Percentiles rank a stretch among this genome's conserved stretches.
phyloP scores from a whole-genome alignment of 2,888 invertebrate genomes.

The Epirrita christyi region DNA sequence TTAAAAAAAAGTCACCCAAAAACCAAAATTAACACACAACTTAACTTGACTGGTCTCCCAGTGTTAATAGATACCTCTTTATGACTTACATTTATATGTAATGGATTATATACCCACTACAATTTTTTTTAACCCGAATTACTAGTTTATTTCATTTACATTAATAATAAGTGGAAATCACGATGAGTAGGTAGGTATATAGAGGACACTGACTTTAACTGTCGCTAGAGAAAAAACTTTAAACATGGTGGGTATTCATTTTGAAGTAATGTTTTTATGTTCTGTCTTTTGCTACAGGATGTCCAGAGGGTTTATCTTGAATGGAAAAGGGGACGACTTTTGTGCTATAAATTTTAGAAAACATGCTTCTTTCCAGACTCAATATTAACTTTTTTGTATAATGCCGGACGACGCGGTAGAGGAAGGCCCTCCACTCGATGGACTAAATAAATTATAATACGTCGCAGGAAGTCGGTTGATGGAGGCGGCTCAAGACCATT shows the following conservation, averaged over 20 bases:
- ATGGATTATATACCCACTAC: slow-evolving; percentile 12
- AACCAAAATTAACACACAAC: slow-evolving; percentile 14
- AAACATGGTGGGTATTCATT: not conserved
- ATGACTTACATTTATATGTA: slow-evolving; percentile 21
- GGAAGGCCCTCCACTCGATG: too few species aligned
- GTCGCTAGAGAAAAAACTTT: not conserved
- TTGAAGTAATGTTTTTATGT: not conserved
- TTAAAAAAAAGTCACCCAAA: not conserved
- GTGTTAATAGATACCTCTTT: slow-evolving; percentile 14
- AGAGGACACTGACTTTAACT: slow-evolving; percentile 3
- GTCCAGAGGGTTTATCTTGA: too few species aligned
- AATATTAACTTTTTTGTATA: too few species aligned
- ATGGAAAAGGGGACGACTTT: too few species aligned
- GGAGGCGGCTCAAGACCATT: too few species aligned
- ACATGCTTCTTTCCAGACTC: too few species aligned
- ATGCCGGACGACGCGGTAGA: too few species aligned
- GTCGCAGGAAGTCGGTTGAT: too few species aligned
- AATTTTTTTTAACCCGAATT: slow-evolving; percentile 16
- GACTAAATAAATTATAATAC: too few species aligned
- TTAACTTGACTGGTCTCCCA: slow-evolving; percentile 7
- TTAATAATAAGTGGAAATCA: slow-evolving; percentile 6
- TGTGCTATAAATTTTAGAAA: too few species aligned
- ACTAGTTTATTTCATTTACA: slow-evolving; percentile 17
- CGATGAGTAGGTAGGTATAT: not conserved
- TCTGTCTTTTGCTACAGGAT: too few species aligned